Evolutionary conservation across 2,797 vertebrate genomes (phyloP).

Genomic region (Chromis chromis): DNA sequence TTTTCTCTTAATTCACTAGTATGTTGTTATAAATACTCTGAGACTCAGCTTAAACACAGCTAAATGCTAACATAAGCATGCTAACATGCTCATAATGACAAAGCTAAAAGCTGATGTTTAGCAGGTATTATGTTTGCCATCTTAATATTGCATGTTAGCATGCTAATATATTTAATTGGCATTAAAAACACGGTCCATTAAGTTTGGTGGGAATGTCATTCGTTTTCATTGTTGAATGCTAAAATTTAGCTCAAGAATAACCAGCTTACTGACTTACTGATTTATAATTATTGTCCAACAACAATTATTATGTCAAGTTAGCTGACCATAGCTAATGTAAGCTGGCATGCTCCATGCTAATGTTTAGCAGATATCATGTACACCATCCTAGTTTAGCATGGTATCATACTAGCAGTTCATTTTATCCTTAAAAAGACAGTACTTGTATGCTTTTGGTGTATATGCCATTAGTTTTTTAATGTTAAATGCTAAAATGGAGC

Average conservation of each 20-base stretch:
- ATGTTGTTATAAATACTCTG: not conserved
- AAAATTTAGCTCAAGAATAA: too few relatives aligned
- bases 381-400: not conserved
- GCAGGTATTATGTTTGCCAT: too few relatives aligned
- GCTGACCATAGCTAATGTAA: not conserved
- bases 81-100: not conserved
- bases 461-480: not conserved
- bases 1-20: too few relatives aligned
- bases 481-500: not conserved
- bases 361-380: not conserved
- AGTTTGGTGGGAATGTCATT: too few relatives aligned
- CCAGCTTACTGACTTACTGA: too few relatives aligned
- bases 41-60: not conserved
- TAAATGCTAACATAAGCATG: not conserved
- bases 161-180: constrained; percentile 6
- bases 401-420: not conserved
- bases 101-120: not conserved
- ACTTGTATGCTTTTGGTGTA: not conserved
- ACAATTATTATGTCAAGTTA: too few relatives aligned
- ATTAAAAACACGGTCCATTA: too few relatives aligned
- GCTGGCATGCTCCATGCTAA: not conserved
- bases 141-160: not conserved
- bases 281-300: too few relatives aligned
- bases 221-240: too few relatives aligned
- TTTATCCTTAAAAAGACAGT: not conserved